These are phyloP conservation scores for Setipinna tenuifilis DNA, from an alignment of 2,797 vertebrate genomes.

Conservation along the genomic window DNA sequence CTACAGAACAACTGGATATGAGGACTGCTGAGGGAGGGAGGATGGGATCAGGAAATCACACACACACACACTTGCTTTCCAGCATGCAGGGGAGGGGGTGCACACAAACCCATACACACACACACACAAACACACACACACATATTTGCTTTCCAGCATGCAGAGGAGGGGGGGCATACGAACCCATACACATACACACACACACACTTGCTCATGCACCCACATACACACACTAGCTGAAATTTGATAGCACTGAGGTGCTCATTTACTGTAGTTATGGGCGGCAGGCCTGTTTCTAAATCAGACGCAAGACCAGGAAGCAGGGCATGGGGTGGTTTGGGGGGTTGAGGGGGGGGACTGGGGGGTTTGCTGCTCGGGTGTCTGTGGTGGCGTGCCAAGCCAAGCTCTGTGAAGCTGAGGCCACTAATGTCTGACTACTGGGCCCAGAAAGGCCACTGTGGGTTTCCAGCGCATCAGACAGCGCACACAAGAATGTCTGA, in stretches of 20 bases:
- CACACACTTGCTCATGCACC: background rate
- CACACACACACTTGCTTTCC: slow-evolving; percentile 59
- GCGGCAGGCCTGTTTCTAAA: slow-evolving; percentile 4
- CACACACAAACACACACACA: background rate
- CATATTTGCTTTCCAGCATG: background rate
- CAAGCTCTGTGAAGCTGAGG: slow-evolving; percentile 17
- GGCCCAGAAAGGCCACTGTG: slow-evolving; percentile 16
- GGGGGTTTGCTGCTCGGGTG: background rate
- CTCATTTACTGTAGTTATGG: background rate
- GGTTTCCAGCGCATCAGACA: slow-evolving; percentile 3
- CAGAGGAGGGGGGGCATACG: no score
- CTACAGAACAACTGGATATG: slow-evolving; percentile 45
- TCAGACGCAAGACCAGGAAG: background rate
- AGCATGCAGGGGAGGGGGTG: slow-evolving; percentile 38
- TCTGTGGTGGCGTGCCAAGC: background rate
- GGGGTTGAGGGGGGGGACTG: no score
- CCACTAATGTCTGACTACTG: slow-evolving; percentile 33
- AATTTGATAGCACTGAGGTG: background rate
- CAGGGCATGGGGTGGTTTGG: background rate
- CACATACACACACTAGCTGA: background rate
- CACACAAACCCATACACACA: background rate
- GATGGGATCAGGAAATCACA: slow-evolving; percentile 37
- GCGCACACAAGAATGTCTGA: slow-evolving; percentile 31
- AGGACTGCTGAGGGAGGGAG: slow-evolving; percentile 39
- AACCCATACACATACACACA: background rate